Evolutionary conservation across 37 sponge, comb jelly and placozoan species (phyloP).

Genomic region (Halichondria panicea): DNA sequence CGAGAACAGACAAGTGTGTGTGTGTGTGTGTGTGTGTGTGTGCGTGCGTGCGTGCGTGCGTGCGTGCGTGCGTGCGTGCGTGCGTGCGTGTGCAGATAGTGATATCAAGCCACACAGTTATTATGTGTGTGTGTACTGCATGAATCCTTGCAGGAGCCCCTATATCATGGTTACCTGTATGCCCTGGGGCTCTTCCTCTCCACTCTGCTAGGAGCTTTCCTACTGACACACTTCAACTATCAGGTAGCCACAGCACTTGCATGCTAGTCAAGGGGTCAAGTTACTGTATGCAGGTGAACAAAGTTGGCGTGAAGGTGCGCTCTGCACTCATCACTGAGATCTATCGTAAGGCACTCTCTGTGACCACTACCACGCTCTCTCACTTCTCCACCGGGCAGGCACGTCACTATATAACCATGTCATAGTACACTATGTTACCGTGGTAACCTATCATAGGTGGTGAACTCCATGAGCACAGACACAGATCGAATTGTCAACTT

Average conservation of each 20-base stretch:
- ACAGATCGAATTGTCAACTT: slow-evolving; percentile 89
- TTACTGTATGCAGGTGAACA: slow-evolving; percentile 71
- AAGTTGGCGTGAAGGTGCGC: slow-evolving; percentile 77
- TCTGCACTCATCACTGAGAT: slow-evolving; percentile 87
- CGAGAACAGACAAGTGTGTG: slow-evolving; percentile 72
- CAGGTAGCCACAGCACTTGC: slow-evolving; percentile 34
- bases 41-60: neutral
- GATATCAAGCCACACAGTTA: neutral
- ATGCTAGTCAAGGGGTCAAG: neutral
- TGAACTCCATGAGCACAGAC: slow-evolving; percentile 96
- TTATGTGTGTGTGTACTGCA: neutral
- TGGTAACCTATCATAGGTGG: slow-evolving; percentile 40
- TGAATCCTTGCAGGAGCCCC: slow-evolving; percentile 59
- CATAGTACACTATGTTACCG: slow-evolving; percentile 2
- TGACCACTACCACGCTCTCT: slow-evolving; percentile 62
- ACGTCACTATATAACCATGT: neutral
- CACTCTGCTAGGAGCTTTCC: slow-evolving; percentile 68
- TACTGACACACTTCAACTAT: slow-evolving; percentile 74
- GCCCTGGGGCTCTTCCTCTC: slow-evolving; percentile 71
- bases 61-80: slow-evolving; percentile 1
- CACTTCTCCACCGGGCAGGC: slow-evolving; percentile 86
- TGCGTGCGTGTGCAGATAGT: neutral
- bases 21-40: slow-evolving; percentile 23
- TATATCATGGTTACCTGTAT: slow-evolving; percentile 78
- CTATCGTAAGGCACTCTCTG: slow-evolving; percentile 80